phyloP scores from a whole-genome alignment of 2,797 vertebrate species.

The Gorsachius magnificus region DNA sequence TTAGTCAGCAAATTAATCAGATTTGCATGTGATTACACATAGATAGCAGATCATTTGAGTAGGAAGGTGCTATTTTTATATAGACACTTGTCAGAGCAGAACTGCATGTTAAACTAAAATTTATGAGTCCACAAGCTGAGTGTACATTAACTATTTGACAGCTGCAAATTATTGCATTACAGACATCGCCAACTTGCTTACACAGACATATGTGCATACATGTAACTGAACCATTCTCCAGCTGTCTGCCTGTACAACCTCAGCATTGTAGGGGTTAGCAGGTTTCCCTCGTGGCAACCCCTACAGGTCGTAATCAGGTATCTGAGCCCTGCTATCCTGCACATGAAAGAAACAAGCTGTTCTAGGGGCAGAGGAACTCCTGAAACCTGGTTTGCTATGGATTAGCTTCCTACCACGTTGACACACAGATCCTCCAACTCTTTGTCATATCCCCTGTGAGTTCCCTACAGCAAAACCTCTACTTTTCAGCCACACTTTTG shows the following conservation, averaged over 20 bases:
- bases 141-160: conserved; percentile 34
- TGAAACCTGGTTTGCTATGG: not conserved
- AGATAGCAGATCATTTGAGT: conserved; percentile 55
- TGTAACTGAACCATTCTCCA: not conserved
- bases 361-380: not conserved
- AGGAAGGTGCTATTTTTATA: conserved; percentile 67
- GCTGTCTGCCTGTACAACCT: not conserved
- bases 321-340: not conserved
- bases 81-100: conserved; percentile 16
- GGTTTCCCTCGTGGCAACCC: not conserved
- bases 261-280: not conserved
- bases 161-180: not conserved
- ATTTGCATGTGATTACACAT: conserved; percentile 58
- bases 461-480: not conserved
- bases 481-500: not conserved
- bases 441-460: not conserved
- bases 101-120: conserved; percentile 41
- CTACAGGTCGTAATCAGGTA: not conserved
- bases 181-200: not conserved
- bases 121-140: not conserved
- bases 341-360: not conserved
- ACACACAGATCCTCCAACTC: not conserved
- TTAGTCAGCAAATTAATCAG: conserved; percentile 67
- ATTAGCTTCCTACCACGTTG: not conserved
- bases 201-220: not conserved